Evolutionary conservation across 1,140 invertebrate species (phyloP).

Genomic region (Ostrea denselamellosa): DNA sequence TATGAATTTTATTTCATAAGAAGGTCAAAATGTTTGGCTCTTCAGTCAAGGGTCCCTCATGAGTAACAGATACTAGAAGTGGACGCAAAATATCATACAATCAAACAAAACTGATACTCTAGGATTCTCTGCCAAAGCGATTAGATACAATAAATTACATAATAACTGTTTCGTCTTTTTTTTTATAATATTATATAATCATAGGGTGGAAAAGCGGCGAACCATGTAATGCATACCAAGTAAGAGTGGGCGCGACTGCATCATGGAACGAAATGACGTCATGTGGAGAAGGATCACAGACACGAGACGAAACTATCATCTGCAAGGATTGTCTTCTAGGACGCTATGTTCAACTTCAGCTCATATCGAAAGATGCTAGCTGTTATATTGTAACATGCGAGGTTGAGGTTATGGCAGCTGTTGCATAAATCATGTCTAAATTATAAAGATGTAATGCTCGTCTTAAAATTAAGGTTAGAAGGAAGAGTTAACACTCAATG

Average conservation of each 20-base stretch:
- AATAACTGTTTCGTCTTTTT: no score
- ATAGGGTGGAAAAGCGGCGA: background rate
- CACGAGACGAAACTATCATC: background rate
- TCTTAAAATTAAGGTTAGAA: no score
- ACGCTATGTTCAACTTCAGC: background rate
- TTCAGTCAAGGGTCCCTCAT: no score
- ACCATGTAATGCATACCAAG: background rate
- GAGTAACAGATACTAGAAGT: no score
- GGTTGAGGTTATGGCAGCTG: background rate
- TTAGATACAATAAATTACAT: no score
- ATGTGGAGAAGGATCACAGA: background rate
- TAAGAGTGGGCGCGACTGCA: background rate
- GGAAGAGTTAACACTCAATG: no score
- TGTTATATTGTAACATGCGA: background rate
- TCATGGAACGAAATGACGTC: background rate
- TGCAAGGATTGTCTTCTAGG: background rate
- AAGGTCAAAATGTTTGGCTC: no score
- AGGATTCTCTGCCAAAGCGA: no score
- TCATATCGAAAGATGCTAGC: background rate
- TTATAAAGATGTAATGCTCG: no score
- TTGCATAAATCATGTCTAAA: background rate
- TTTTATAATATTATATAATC: background rate
- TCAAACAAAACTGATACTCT: no score
- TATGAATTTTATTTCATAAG: no score
- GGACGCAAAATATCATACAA: no score